Base-by-base conservation (phyloP, 1,140 invertebrate species). In the Sminthurides bifidus region DNA sequence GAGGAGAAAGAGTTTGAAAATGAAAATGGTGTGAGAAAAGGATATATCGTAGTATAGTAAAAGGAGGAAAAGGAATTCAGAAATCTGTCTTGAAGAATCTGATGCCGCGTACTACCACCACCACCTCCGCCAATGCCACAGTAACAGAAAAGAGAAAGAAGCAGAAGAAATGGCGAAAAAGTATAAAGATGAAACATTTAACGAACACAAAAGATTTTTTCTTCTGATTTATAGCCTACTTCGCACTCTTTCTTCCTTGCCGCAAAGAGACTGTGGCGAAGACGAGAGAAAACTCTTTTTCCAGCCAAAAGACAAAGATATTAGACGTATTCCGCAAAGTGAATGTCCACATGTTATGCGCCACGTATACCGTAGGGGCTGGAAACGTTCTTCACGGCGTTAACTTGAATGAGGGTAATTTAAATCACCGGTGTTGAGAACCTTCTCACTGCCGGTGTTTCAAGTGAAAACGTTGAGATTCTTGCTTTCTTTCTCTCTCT, bases 121-220 rank as follows among this genome's bases (percentile, higher is more conserved):
- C n/a, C n/a, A n/a, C n/a, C n/a, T n/a, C n/a, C n/a, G n/a, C n/a
- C 48, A 33, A 50, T 50, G 31, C 37, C 37, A 30, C 48, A 50
- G 21, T 15, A 19, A 35, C 33, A 35, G 33, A 12, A 50, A 31
- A 30, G 35, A 48, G 46, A 49, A 29, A 40, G 37, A 56, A 35
- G 44, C 21, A 44, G 54, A 51, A 40, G 48, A 51, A 56, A 49
- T 45, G 38, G 38, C 26, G 45, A 54, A 53, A 60, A 53, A 60
- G 59, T 57, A 56, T 60, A 60, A 60, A 60, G 59, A 60, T 60
- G 59, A 60, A 60, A 56, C 59, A 60, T 60, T 60, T 60, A 60
- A 56, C 49, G 59, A 60, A 56, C 59, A 60, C 59, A 60, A 60
- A 60, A 60, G 59, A 60, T 60, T 60, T 60, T 50, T 60, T 50